Base-by-base conservation (phyloP, 2,888 invertebrate genomes). In the Mallateleia sp. region DNA sequence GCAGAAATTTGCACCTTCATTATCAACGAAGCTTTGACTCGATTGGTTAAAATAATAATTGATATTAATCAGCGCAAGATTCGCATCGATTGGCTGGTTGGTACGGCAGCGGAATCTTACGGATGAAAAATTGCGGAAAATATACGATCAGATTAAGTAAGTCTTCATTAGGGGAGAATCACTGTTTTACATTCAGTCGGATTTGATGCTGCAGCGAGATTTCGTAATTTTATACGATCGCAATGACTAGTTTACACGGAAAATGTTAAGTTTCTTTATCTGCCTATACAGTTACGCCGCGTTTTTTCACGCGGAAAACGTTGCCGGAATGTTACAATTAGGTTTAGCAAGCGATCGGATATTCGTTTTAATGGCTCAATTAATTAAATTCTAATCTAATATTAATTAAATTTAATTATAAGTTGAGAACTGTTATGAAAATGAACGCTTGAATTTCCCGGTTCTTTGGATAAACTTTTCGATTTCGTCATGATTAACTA, bases 71-170 rank as follows among this genome's bases (percentile, higher is more conserved):
- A 75, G 75, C 34, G 54, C 22, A 42, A 83, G 82, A 83, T 83
- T 77, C 77, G 71, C 71, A 83, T 83, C 77, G 64, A 58, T 22
- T 77, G 45, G 34, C 64, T 50, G 64, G 25, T 32, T 77, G 47
- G 64, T 62, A 58, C 50, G 71, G 56, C 50, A 34, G 66, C 69
- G 22, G 52, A 64, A 83, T 83, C 75, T 77, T 47, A 54, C 34
- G 52, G 52, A 50, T 42, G 75, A 71, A 77, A 83, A 83, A 83
- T 75, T 72, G 62, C 69, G 82, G 75, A 77, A 83, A 83, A 77
- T 83, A 83, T 83, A 83, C 82, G 75, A 83, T 75, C 82, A 83
- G 82, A 83, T 83, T 82, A 83, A 77, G 69, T 83, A 83, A 83
- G 75, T 75, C 75, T 83, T 83, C 75, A 83, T 83, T 83, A 83